Evolutionary conservation across 2,888 invertebrate species (phyloP).

Genomic region (Hyposoter dolosus): DNA sequence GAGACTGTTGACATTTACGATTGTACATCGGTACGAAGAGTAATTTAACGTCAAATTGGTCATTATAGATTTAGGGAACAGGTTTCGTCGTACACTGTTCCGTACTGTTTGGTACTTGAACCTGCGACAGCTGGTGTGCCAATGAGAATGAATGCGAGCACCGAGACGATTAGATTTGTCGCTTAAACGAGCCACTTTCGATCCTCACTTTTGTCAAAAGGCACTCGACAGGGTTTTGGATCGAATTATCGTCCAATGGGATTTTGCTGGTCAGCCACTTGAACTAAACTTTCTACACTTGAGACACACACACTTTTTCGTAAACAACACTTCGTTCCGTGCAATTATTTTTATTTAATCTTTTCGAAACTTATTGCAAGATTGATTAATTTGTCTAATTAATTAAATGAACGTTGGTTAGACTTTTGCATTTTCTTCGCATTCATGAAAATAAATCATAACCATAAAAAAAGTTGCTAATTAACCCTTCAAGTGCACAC

Average conservation of each 20-base stretch:
- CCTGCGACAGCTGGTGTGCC: slow-evolving; percentile 64
- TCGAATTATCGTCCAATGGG: slow-evolving; percentile 11
- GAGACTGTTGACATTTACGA: slow-evolving; percentile 64
- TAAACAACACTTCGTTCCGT: slow-evolving; percentile 12
- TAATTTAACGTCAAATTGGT: slow-evolving; percentile 65
- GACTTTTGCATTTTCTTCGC: neutral
- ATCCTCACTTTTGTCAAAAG: slow-evolving; percentile 55
- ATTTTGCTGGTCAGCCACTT: slow-evolving; percentile 24
- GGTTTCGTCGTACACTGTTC: slow-evolving; percentile 36
- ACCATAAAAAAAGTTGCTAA: too few species aligned
- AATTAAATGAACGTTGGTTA: neutral
- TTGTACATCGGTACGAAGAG: slow-evolving; percentile 50
- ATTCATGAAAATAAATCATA: too few species aligned
- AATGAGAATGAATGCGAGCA: slow-evolving; percentile 59
- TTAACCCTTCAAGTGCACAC: too few species aligned
- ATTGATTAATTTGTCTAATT: neutral
- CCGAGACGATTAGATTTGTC: slow-evolving; percentile 64
- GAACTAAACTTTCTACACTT: slow-evolving; percentile 41
- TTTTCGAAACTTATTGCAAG: neutral
- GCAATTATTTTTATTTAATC: neutral
- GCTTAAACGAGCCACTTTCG: slow-evolving; percentile 51
- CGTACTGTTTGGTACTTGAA: slow-evolving; percentile 60
- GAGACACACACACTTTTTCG: slow-evolving; percentile 21
- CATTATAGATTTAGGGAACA: slow-evolving; percentile 64
- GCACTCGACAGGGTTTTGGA: slow-evolving; percentile 53